These are phyloP conservation scores for Selenia dentaria DNA, from an alignment of 2,888 invertebrate species.

Conservation along the genomic window DNA sequence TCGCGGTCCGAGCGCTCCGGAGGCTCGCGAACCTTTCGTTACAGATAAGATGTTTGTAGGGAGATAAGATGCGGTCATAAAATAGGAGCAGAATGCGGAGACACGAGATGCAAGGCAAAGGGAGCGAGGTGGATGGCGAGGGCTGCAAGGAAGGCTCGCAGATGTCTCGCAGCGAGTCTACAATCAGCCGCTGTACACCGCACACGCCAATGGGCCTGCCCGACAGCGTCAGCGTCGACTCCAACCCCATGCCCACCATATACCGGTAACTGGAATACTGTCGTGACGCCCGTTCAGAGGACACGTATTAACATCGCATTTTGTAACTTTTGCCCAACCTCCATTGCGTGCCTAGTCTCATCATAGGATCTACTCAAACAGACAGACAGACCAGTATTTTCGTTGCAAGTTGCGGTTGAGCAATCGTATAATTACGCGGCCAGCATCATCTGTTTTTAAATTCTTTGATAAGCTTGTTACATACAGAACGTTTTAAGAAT, in stretches of 20 bases:
- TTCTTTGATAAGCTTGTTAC: too few species aligned
- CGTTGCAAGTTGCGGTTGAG: too few species aligned
- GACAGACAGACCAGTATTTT: too few species aligned
- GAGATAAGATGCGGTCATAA: slow-evolving; percentile 74
- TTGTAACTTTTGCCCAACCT: too few species aligned
- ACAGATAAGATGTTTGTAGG: slow-evolving; percentile 75
- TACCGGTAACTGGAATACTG: slow-evolving; percentile 89
- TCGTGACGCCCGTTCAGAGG: slow-evolving; percentile 45
- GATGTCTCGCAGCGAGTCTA: slow-evolving; percentile 91
- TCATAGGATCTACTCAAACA: too few species aligned
- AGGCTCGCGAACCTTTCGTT: slow-evolving; percentile 67
- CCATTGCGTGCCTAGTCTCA: too few species aligned
- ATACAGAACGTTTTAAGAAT: too few species aligned
- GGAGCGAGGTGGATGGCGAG: slow-evolving; percentile 59
- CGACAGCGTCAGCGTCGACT: slow-evolving; percentile 94
- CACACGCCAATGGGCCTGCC: slow-evolving; percentile 77
- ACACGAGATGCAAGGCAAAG: slow-evolving; percentile 71
- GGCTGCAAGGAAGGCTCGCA: slow-evolving; percentile 71
- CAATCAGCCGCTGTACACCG: slow-evolving; percentile 84
- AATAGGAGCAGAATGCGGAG: slow-evolving; percentile 76
- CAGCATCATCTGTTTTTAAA: too few species aligned
- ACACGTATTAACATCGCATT: slow-evolving; percentile 47
- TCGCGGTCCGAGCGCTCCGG: slow-evolving; percentile 44
- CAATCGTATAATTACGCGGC: too few species aligned
- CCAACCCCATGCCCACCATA: slow-evolving; percentile 93